Evolutionary conservation across 92 coral and sea anemone genomes (phyloP), one percentile per base, ranked within the genome.

Genomic region (Actinernus sp.): DNA sequence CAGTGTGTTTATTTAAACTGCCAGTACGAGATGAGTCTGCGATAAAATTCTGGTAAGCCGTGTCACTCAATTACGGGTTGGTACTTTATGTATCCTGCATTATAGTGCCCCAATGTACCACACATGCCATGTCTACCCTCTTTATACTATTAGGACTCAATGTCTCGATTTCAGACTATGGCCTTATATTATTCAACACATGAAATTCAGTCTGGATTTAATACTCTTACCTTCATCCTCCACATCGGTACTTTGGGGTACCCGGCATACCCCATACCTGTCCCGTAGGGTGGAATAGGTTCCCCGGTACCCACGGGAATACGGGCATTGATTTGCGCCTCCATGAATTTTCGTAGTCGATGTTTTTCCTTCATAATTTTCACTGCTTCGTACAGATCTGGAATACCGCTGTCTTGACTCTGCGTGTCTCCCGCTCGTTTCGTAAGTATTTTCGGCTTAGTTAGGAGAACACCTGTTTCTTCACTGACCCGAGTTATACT

Each of bases 401-500:
- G 64, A 33, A 27, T 58, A 17, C 34, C 49, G 2, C 53, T 56
- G 43, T 10, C 31, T 18, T 46, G 26, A 7, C 38, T 79, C 21
- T 63, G 59, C 0, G 41, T 64, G 1, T 61, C 76, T 1, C 66
- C 92, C 28, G 67, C 58, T 24, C 83, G 85, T 21, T 76, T 69
- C 19, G 86, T 32, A 54, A 86, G 61, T 12, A 69, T 81, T 49
- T 69, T 68, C 0, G 97, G 97, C 33, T 79, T 79, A 1, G 78
- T 54, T 21, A 90, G 79, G 9, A 90, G 60, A 19, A 90, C 41
- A 1, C 80, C 89, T 0, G 92, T 71, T 26, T 90, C 92, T 44
- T 90, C 89, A 29, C 79, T 79, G 9, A 86, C 76, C 34, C 81
- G 76, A n/a, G 97, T 86, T 13, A 90, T 55, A 24, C 97, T 90